Evolutionary conservation across 2,113 vertebrate species (phyloP).

Genomic region (Vidua chalybeata): DNA sequence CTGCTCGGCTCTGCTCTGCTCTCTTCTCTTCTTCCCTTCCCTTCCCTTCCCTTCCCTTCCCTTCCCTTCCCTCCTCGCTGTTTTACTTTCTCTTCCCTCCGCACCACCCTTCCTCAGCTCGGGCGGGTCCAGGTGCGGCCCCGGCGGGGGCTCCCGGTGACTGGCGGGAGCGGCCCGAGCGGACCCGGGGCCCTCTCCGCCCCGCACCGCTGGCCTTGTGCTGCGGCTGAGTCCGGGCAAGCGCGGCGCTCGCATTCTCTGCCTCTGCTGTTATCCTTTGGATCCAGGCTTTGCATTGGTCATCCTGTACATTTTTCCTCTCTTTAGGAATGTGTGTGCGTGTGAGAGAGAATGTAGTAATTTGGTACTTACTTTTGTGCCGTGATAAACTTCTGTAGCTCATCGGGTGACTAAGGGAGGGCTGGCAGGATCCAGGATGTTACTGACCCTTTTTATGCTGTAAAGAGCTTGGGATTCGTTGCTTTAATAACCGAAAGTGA

Average conservation of each 20-base stretch:
- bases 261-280: neutral
- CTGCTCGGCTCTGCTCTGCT: too few relatives aligned
- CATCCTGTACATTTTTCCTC: accelerated
- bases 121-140: neutral
- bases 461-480: neutral
- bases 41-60: neutral
- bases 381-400: neutral
- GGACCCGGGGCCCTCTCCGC: neutral
- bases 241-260: accelerated
- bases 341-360: neutral
- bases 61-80: accelerated
- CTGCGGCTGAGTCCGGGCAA: accelerated
- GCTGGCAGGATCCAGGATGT: accelerated
- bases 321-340: neutral
- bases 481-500: neutral
- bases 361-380: neutral
- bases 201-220: accelerated
- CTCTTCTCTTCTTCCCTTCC: too few relatives aligned
- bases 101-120: accelerated
- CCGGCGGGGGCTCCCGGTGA: neutral
- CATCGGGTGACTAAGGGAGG: neutral
- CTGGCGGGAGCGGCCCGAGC: neutral
- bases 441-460: neutral
- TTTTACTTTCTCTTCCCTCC: too few relatives aligned
- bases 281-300: too few relatives aligned